phyloP scores from a whole-genome alignment of 1,140 invertebrate species.

The Drosophila repletoides region DNA sequence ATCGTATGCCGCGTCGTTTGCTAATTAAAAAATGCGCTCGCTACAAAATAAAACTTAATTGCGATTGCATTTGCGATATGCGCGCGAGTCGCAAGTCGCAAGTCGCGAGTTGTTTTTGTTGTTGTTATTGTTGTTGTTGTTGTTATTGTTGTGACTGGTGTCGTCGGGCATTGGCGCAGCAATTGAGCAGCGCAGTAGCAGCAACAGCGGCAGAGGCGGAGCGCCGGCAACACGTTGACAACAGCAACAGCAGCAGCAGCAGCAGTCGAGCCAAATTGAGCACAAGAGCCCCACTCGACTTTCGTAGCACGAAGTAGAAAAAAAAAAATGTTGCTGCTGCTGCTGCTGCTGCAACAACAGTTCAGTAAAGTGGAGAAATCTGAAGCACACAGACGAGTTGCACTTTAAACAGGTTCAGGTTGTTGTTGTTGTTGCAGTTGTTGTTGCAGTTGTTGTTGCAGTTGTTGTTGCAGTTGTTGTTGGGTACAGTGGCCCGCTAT shows the following conservation, averaged over 20 bases:
- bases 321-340: constrained; percentile 15
- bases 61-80: constrained; percentile 77
- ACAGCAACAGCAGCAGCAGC: constrained; percentile 23
- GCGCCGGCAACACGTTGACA: constrained; percentile 36
- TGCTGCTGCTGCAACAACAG: constrained; percentile 28
- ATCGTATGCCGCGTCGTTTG: constrained; percentile 54
- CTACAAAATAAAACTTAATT: constrained; percentile 80
- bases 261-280: constrained; percentile 42
- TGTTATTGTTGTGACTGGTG: too few species aligned
- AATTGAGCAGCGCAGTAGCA: constrained; percentile 20
- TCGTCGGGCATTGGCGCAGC: constrained; percentile 51
- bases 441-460: constrained; percentile 17
- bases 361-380: constrained; percentile 48
- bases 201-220: constrained; percentile 33
- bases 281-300: constrained; percentile 51
- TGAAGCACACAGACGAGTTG: constrained; percentile 54
- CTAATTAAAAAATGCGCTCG: constrained; percentile 78
- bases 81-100: constrained; percentile 18
- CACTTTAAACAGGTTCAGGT: constrained; percentile 71
- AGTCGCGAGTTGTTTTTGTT: too few species aligned
- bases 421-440: constrained; percentile 13
- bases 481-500: constrained; percentile 30
- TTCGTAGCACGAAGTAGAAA: constrained; percentile 37
- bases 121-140: too few species aligned
- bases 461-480: constrained; percentile 19